Evolutionary conservation across 1,140 invertebrate species (phyloP).

Genomic region (Eurosta solidaginis): DNA sequence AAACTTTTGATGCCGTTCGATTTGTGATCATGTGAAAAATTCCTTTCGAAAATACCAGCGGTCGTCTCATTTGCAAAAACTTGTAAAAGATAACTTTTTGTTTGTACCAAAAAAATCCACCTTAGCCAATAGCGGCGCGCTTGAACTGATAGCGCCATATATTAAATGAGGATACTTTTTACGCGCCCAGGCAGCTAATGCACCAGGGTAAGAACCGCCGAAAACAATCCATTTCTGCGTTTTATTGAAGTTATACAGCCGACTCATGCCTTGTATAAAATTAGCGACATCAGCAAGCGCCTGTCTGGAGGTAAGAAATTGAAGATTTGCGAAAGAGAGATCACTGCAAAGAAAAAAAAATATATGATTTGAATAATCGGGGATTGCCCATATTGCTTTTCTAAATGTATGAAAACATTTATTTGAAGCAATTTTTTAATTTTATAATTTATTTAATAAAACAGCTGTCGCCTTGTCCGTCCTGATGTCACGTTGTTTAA

Average conservation of each 20-base stretch:
- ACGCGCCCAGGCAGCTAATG: slow-evolving; percentile 86
- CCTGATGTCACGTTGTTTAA: too few species aligned
- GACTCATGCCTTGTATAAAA: slow-evolving; percentile 75
- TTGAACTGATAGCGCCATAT: slow-evolving; percentile 82
- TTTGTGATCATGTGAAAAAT: too few species aligned
- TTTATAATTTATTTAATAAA: too few species aligned
- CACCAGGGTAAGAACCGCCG: slow-evolving; percentile 91
- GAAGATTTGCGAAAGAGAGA: slow-evolving; percentile 72
- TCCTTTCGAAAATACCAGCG: too few species aligned
- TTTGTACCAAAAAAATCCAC: slow-evolving; percentile 78
- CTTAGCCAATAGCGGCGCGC: slow-evolving; percentile 83
- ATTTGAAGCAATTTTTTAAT: too few species aligned
- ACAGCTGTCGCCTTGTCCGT: too few species aligned
- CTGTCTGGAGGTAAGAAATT: slow-evolving; percentile 82
- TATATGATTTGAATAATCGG: not conserved
- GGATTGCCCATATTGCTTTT: too few species aligned
- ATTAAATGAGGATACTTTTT: slow-evolving; percentile 90
- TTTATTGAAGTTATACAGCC: slow-evolving; percentile 66
- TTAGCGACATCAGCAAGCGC: slow-evolving; percentile 85
- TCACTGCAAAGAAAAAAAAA: slow-evolving; percentile 38
- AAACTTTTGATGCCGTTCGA: too few species aligned
- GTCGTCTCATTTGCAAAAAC: too few species aligned
- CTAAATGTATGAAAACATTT: too few species aligned
- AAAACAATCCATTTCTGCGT: slow-evolving; percentile 86
- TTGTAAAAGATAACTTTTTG: too few species aligned